Conservation (phyloP, 2,113 vertebrate genomes). For the Epinephelus cyanopodus region DNA sequence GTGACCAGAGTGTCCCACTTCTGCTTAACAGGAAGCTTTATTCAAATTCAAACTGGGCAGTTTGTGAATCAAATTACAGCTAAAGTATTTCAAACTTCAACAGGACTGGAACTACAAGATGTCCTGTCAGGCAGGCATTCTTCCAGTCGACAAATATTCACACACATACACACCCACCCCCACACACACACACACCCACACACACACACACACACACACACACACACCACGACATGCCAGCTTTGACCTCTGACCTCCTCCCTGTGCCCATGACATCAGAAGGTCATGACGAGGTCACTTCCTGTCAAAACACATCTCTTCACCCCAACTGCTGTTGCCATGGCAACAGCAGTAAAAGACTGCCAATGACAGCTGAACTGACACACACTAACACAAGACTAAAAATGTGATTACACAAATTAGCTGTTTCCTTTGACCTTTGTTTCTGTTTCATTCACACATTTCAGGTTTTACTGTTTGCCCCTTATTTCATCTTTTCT, state of each 20-base stretch:
- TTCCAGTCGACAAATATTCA: neutral
- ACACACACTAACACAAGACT: neutral
- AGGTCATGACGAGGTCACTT: slow-evolving; percentile 56
- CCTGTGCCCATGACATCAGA: slow-evolving; percentile 32
- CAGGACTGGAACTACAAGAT: neutral
- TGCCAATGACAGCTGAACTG: slow-evolving; percentile 32
- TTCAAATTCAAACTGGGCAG: no score
- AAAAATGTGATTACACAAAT: slow-evolving; percentile 2
- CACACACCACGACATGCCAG: slow-evolving; percentile 27
- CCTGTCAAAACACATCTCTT: slow-evolving; percentile 49
- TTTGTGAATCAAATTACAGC: neutral
- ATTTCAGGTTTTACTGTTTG: neutral
- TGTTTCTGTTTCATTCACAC: neutral
- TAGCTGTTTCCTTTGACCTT: neutral
- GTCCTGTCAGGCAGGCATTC: slow-evolving; percentile 18
- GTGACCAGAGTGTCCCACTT: no score
- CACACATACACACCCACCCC: neutral
- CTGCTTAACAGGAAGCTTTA: no score
- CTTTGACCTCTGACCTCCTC: slow-evolving; percentile 41
- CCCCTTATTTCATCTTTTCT: neutral
- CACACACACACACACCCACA: slow-evolving; percentile 3
- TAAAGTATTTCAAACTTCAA: neutral
- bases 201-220: slow-evolving; percentile 2
- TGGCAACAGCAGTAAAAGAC: slow-evolving; percentile 11
- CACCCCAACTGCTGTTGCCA: slow-evolving; percentile 34